phyloP scores from a whole-genome alignment of 1,140 invertebrate genomes.

The Danaus melanippus region DNA sequence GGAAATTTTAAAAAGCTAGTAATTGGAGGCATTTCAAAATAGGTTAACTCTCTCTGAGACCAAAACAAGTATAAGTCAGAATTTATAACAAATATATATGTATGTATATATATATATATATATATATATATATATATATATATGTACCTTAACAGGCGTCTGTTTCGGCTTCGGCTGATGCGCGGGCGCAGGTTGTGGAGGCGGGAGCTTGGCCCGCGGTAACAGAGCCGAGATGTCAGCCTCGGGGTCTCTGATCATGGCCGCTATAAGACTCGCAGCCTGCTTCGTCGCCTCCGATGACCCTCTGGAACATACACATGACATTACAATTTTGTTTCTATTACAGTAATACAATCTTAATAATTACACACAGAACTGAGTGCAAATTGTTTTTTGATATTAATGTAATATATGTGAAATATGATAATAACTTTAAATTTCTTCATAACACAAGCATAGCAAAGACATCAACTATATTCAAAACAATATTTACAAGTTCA shows the following conservation, averaged over 20 bases:
- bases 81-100: too few relatives aligned
- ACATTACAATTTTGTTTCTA: background rate
- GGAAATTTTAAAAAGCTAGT: too few relatives aligned
- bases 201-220: conserved; percentile 71
- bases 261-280: conserved; percentile 87
- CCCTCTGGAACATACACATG: conserved; percentile 74
- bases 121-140: background rate
- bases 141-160: conserved; percentile 42
- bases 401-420: too few relatives aligned
- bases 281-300: conserved; percentile 92
- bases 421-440: too few relatives aligned
- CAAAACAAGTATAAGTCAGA: too few relatives aligned
- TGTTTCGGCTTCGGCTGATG: conserved; percentile 42
- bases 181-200: conserved; percentile 35
- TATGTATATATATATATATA: too few relatives aligned
- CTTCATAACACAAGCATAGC: too few relatives aligned
- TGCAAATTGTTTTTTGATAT: too few relatives aligned
- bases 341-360: conserved; percentile 5
- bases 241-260: conserved; percentile 93
- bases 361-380: background rate
- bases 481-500: too few relatives aligned
- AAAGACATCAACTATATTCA: too few relatives aligned
- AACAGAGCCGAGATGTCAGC: conserved; percentile 91
- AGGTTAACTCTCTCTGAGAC: too few relatives aligned
- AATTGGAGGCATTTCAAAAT: too few relatives aligned